A percentile compares a stretch with the other conserved stretches of the same genome.
These are phyloP conservation scores for Leptinotarsa peninsularis DNA, from an alignment of 2,888 invertebrate species.

Conservation along the genomic window DNA sequence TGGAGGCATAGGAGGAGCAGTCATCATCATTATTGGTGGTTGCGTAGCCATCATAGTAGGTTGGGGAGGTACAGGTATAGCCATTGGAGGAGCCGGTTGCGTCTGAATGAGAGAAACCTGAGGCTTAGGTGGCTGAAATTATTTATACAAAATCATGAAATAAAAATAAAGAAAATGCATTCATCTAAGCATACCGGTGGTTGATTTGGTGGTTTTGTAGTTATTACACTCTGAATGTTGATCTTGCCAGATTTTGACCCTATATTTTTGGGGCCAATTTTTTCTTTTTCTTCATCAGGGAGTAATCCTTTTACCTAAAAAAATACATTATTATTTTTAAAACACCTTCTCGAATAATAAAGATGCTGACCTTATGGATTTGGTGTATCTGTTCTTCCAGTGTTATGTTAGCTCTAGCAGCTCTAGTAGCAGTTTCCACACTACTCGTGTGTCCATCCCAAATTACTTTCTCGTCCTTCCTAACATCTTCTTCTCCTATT, in stretches of 20 bases:
- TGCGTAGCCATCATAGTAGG: constrained; percentile 68
- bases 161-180: background rate
- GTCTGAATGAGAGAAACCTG: constrained; percentile 67
- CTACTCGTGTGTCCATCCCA: constrained; percentile 99
- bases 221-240: constrained; percentile 58
- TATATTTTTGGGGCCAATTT: constrained; percentile 92
- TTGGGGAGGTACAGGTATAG: constrained; percentile 66
- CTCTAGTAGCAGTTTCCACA: constrained; percentile 94
- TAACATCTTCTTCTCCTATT: constrained; percentile 87
- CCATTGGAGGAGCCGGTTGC: constrained; percentile 64
- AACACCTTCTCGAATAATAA: no score
- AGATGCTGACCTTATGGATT: constrained; percentile 82
- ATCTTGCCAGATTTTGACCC: constrained; percentile 55
- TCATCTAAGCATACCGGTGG: constrained; percentile 45
- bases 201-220: constrained; percentile 64
- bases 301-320: constrained; percentile 83
- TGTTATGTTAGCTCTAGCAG: constrained; percentile 94
- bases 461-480: constrained; percentile 90
- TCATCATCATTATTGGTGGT: constrained; percentile 75
- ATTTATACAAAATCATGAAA: background rate
- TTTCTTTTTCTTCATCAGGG: constrained; percentile 96
- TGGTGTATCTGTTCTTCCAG: constrained; percentile 97
- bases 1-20: constrained; percentile 70
- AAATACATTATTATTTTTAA: background rate
- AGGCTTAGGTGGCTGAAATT: constrained; percentile 43